A percentile compares a stretch with the other conserved stretches of the same genome.
phyloP scores from a whole-genome alignment of 1,140 invertebrate species.

The Ylistrum balloti region DNA sequence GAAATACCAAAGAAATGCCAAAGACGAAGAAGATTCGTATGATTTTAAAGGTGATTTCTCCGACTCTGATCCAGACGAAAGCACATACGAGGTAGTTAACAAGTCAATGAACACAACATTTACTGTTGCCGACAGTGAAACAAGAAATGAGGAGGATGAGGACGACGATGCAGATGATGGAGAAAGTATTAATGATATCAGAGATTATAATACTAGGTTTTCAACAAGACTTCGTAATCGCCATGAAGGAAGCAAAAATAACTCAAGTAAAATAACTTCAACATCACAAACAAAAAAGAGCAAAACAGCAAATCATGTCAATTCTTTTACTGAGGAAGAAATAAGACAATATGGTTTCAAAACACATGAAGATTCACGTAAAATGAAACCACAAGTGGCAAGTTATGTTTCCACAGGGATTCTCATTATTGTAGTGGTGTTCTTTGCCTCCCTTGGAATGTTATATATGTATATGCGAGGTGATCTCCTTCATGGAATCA shows the following conservation, averaged over 20 bases:
- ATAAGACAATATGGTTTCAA: slow-evolving; percentile 19
- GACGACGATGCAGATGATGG: slow-evolving; percentile 50
- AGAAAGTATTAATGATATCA: slow-evolving; percentile 4
- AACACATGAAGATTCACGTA: slow-evolving; percentile 49
- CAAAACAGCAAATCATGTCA: not conserved
- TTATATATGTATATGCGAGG: slow-evolving; percentile 53
- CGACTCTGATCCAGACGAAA: slow-evolving; percentile 75
- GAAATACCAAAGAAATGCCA: not conserved
- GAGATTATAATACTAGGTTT: slow-evolving; percentile 42
- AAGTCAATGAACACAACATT: slow-evolving; percentile 76
- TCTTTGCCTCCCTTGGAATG: slow-evolving; percentile 68
- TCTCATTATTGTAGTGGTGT: slow-evolving; percentile 62
- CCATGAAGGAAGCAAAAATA: slow-evolving; percentile 7
- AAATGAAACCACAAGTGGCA: slow-evolving; percentile 48
- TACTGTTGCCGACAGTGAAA: slow-evolving; percentile 60
- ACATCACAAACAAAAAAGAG: not conserved
- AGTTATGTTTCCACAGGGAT: slow-evolving; percentile 68
- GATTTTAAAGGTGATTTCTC: slow-evolving; percentile 71
- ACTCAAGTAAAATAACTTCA: not conserved
- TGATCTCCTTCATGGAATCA: slow-evolving; percentile 31
- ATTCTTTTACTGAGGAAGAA: slow-evolving; percentile 12
- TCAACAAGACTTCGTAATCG: slow-evolving; percentile 48
- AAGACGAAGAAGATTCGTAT: not conserved
- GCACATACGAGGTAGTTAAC: slow-evolving; percentile 74
- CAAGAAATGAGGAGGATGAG: slow-evolving; percentile 49